Percentiles rank a stretch among this genome's conserved stretches.
Conservation (phyloP, 2,113 vertebrate species). For the Coptodon bakossiorum region DNA sequence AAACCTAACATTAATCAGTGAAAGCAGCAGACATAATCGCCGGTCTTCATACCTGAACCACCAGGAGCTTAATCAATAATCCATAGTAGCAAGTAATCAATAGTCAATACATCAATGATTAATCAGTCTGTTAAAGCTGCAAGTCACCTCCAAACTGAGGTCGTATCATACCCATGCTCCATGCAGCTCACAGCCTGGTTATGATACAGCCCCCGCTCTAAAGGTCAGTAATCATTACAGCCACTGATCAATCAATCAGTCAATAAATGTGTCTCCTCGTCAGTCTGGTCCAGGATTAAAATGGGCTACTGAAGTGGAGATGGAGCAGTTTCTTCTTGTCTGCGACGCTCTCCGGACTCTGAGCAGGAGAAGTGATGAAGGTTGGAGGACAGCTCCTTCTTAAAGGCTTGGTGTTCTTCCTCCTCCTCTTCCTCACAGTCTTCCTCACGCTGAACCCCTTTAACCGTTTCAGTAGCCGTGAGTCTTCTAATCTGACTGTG, state of each 20-base stretch:
- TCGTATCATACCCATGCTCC: slow-evolving; percentile 65
- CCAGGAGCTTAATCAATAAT: neutral
- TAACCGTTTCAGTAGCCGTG: neutral
- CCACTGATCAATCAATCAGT: neutral
- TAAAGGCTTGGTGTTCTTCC: neutral
- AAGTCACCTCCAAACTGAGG: slow-evolving; percentile 32
- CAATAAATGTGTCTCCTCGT: neutral
- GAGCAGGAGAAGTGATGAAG: neutral
- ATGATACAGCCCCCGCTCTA: slow-evolving; percentile 49
- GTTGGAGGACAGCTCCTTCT: neutral
- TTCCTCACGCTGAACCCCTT: neutral
- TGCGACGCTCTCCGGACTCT: neutral
- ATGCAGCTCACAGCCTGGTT: slow-evolving; percentile 48
- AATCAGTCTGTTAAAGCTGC: neutral
- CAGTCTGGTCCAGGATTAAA: neutral
- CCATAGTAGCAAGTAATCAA: neutral
- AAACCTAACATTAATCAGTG: neutral
- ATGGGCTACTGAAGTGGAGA: neutral
- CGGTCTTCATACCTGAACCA: neutral
- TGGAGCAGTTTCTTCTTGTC: neutral
- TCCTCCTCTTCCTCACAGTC: neutral
- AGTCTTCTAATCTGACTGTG: slow-evolving; percentile 3
- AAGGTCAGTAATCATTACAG: neutral
- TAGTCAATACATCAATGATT: neutral
- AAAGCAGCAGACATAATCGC: neutral